Base-by-base conservation (phyloP, 2,888 invertebrate species). In the Neoitamus cyanurus region DNA sequence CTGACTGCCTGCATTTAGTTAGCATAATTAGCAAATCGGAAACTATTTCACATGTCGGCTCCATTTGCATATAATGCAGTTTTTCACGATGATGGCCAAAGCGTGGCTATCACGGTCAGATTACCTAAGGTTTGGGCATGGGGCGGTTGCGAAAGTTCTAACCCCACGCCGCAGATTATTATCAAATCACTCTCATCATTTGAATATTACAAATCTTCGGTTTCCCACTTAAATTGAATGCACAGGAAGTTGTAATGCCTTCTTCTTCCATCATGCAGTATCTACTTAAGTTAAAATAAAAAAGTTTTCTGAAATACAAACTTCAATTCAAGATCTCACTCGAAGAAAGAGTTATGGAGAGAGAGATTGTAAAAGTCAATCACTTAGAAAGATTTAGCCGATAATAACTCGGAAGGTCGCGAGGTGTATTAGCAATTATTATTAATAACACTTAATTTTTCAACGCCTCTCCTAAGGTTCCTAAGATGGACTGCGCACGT, bases 21-120 rank as follows among this genome's bases (percentile, higher is more conserved):
- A 77, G 77, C 77, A 77, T 77, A 77, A 77, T 77, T 77, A 77
- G 28, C 77, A 77, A 77, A 77, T 77, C 77, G 77, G 77, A 77
- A 77, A 77, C 77, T 77, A 46, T 77, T 77, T 77, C 77, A 77
- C 77, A 77, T 42, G 46, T 28, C 13, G 25, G 30, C 77, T 20
- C 25, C 3, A 77, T 77, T 77, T 77, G 77, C 77, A 77, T 77
- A 77, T 77, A 77, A 77, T 77, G 77, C 37, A 77, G 7, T 42
- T 77, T 77, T 73, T 25, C 6, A 58, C 58, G 34, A 36, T 46
- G 46, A n/a, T n/a, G 31, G 3, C 28, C n/a, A 77, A 73, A 73
- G 30, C 70, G 13, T 42, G 42, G 25, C 11, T 42, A 77, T 46
- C 46, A 30, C 28, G 28, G 46, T 20, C 46, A 77, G 30, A 42